A percentile compares a stretch with the other conserved stretches of the same genome.
Evolutionary conservation across 2,888 invertebrate genomes (phyloP).

Genomic region (Eilema sororculum): DNA sequence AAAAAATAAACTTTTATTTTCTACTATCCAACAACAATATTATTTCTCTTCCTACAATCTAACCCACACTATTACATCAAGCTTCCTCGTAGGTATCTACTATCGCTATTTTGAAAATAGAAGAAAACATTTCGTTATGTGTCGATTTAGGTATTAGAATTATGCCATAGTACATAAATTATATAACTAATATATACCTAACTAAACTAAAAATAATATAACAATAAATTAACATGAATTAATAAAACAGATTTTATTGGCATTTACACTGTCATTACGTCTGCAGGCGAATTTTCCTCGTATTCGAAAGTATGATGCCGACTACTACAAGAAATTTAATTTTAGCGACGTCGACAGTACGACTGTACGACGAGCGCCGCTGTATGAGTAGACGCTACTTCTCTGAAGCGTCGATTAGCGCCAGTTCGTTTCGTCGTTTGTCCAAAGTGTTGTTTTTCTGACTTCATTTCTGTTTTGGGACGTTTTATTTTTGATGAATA

Average conservation of each 20-base stretch:
- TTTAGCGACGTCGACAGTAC: neutral
- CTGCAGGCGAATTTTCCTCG: neutral
- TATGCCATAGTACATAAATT: no score
- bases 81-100: no score
- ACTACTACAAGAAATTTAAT: neutral
- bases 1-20: no score
- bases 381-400: neutral
- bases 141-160: no score
- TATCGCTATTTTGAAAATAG: no score
- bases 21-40: no score
- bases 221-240: neutral
- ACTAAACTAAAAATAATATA: no score
- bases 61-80: no score
- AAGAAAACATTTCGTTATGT: no score
- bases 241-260: neutral
- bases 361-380: neutral
- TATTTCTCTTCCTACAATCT: no score
- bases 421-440: slow-evolving; percentile 1
- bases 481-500: neutral
- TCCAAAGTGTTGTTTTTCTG: neutral
- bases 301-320: neutral
- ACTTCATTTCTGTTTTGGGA: neutral
- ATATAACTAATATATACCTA: no score
- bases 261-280: neutral
- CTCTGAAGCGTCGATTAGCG: slow-evolving; percentile 4